These are phyloP conservation scores for Cathartes aura DNA, from an alignment of 2,113 vertebrate genomes.

Conservation along the genomic window DNA sequence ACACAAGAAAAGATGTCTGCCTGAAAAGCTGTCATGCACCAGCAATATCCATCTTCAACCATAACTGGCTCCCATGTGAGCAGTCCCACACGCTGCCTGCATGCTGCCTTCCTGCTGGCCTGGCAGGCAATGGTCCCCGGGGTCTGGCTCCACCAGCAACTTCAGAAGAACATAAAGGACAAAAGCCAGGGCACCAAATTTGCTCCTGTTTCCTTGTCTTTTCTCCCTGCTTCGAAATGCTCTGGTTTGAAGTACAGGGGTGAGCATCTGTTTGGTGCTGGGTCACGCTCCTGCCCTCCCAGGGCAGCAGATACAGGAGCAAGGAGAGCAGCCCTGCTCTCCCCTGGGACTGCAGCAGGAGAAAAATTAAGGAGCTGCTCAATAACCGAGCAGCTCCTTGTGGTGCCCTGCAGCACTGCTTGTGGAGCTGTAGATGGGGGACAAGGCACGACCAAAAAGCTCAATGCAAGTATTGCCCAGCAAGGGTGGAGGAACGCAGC, in stretches of 20 bases:
- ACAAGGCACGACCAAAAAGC: not conserved
- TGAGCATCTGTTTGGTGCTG: not conserved
- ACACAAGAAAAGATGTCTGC: not conserved
- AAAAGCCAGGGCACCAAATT: not conserved
- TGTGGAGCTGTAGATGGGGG: not conserved
- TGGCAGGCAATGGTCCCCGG: rapidly evolving
- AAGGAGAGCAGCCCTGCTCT: not conserved
- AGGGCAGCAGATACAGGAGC: not conserved
- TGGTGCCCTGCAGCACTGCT: not conserved
- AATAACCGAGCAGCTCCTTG: rapidly evolving
- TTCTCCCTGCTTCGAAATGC: not conserved
- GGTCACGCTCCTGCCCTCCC: not conserved
- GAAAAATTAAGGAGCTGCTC: not conserved
- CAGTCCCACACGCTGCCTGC: rapidly evolving
- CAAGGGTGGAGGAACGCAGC: not conserved
- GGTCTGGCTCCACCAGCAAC: not conserved
- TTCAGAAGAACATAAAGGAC: not conserved
- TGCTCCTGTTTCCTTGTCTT: not conserved
- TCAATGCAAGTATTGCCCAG: not conserved
- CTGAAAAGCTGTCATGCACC: not conserved
- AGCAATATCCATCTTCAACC: not conserved
- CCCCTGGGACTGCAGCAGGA: not conserved
- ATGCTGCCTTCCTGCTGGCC: not conserved
- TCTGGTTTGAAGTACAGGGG: not conserved
- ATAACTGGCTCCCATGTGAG: not conserved